Percentiles rank a stretch among this genome's conserved stretches.
These are phyloP conservation scores for Tetraneura akinire DNA, from an alignment of 1,140 invertebrate species.

Conservation along the genomic window DNA sequence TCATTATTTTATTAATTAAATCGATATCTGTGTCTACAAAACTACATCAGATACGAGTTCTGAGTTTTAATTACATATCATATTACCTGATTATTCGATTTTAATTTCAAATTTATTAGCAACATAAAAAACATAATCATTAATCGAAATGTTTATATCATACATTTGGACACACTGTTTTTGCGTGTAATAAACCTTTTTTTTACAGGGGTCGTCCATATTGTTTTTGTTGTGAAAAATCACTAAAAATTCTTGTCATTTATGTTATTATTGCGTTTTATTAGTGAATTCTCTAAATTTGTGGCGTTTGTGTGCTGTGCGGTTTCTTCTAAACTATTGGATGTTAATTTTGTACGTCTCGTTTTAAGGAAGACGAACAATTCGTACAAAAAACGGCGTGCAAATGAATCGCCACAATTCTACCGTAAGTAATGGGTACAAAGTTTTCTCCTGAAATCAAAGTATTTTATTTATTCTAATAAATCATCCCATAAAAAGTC, in stretches of 20 bases:
- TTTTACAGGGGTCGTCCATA: constrained; percentile 46
- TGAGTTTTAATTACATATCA: no score
- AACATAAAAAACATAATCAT: not conserved
- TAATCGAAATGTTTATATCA: not conserved
- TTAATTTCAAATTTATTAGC: no score
- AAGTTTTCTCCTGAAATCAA: not conserved
- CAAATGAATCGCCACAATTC: not conserved
- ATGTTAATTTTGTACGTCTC: not conserved
- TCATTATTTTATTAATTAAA: no score
- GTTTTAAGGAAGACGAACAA: not conserved
- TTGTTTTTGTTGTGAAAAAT: constrained; percentile 50
- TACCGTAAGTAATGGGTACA: not conserved
- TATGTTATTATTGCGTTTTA: not conserved
- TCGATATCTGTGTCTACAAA: no score
- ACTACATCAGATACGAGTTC: no score
- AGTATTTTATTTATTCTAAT: not conserved
- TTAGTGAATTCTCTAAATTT: not conserved
- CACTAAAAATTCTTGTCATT: constrained; percentile 19
- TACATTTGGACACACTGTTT: constrained; percentile 18
- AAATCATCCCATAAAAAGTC: no score
- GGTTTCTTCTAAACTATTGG: no score
- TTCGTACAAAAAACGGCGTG: not conserved
- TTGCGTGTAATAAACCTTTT: constrained; percentile 12
- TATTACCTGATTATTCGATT: no score
- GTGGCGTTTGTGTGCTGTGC: no score